Base-by-base conservation (phyloP, 1,140 invertebrate species). In the Micrasema minimum region DNA sequence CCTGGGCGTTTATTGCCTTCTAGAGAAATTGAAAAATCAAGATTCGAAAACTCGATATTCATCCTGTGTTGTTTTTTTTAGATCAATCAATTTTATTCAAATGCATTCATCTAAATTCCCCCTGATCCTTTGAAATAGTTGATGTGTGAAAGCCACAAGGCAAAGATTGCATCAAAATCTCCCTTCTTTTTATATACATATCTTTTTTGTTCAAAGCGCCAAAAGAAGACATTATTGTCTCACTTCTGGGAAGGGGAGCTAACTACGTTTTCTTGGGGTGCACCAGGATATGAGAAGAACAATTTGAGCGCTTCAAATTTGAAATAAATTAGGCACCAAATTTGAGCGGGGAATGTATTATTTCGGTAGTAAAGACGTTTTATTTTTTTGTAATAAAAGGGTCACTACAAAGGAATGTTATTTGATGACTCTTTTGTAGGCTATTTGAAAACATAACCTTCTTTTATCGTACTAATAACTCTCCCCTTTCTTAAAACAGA, bases 1-100 rank as follows among this genome's bases (percentile, higher is more conserved):
- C n/a, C 10, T n/a, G 5, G 43, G 16, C 10, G 12, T 14, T 16
- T n/a, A 46, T 46, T 59, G 22, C 37, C 11, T 18, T 22, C 9
- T 2, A 55, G 14, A 59, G 37, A 38, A 59, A 59, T 31, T 31
- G 26, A 31, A 31, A 31, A 31, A 31, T 31, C 26, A 31, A 31
- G 26, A 31, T 31, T 31, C 26, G 3, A 31, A n/a, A 31, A 31
- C 7, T 31, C 26, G 50, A 38, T 35, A 35, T 50, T 51, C 26
- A 66, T 18, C 23, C 26, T 7, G 20, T 64, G 11, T 45, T 46
- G 43, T 64, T 64, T 46, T 64, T 64, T 64, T 46, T 31, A 68
- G 67, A 57, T 69, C 73, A 75, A 75, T 75, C 69, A 61, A 75
- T 75, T 75, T 75, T 75, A 75, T 75, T 75, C 69, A 71, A 75